phyloP scores from a whole-genome alignment of 37 sponge, comb jelly and placozoan species.

The Mnemiopsis leidyi region DNA sequence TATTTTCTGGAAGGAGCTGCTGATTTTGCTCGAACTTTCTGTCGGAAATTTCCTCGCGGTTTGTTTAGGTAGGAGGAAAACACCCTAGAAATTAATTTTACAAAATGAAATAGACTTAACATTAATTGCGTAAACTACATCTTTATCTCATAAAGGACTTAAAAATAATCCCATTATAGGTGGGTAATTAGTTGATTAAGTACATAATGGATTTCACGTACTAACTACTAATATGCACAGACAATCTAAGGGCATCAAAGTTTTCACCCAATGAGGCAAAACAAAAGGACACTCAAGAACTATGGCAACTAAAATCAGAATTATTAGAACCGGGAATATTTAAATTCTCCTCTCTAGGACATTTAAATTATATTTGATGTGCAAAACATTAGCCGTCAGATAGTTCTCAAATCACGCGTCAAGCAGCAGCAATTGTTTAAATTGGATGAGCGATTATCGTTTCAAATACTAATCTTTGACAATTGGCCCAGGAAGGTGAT shows the following conservation, averaged over 20 bases:
- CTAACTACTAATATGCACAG: too few species aligned
- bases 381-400: neutral
- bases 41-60: constrained; percentile 29
- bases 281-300: neutral
- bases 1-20: neutral
- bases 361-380: neutral
- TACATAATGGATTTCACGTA: too few species aligned
- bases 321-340: neutral
- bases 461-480: too few species aligned
- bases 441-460: neutral
- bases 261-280: too few species aligned
- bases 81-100: constrained; percentile 18
- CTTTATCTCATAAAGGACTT: too few species aligned
- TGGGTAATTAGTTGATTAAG: too few species aligned
- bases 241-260: too few species aligned
- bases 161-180: too few species aligned
- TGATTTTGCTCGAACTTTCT: neutral
- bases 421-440: neutral
- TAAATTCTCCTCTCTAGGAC: neutral
- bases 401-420: neutral
- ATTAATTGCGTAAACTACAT: too few species aligned
- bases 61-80: constrained; percentile 54
- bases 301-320: neutral
- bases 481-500: too few species aligned
- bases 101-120: too few species aligned